These are phyloP conservation scores for Chelidonichthys spinosus DNA, from an alignment of 2,797 vertebrate species.

Conservation along the genomic window DNA sequence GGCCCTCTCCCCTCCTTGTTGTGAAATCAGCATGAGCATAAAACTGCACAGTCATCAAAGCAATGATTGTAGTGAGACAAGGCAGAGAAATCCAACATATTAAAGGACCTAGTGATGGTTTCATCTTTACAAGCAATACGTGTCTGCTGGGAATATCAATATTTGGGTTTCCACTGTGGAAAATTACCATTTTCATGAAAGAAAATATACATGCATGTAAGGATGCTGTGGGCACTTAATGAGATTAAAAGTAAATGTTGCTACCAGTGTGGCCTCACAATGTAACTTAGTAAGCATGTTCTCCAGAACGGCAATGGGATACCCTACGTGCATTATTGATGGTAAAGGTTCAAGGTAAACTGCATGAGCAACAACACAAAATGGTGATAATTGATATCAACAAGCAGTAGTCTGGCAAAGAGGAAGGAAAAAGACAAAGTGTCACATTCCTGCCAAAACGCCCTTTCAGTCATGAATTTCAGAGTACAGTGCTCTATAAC, in stretches of 20 bases:
- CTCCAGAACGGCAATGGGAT: slow-evolving; percentile 42
- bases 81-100: slow-evolving; percentile 13
- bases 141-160: not conserved
- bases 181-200: not conserved
- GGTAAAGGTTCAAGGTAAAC: slow-evolving; percentile 38
- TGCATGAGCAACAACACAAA: slow-evolving; percentile 26
- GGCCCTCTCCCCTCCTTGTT: slow-evolving; percentile 56
- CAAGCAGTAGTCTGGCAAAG: not conserved
- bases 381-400: not conserved
- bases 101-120: slow-evolving; percentile 23
- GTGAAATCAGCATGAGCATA: slow-evolving; percentile 61
- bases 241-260: not conserved
- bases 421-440: slow-evolving; percentile 6
- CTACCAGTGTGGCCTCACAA: not conserved
- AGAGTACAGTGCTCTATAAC: slow-evolving; percentile 11
- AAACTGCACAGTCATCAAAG: slow-evolving; percentile 70
- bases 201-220: not conserved
- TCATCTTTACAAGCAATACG: slow-evolving; percentile 40
- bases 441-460: not conserved
- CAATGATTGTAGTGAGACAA: slow-evolving; percentile 38
- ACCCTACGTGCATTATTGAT: slow-evolving; percentile 62
- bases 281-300: slow-evolving; percentile 37
- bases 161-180: slow-evolving; percentile 7
- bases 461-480: not conserved
- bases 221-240: not conserved